These are phyloP conservation scores for Diploptera punctata DNA, from an alignment of 2,888 invertebrate genomes.

Conservation along the genomic window DNA sequence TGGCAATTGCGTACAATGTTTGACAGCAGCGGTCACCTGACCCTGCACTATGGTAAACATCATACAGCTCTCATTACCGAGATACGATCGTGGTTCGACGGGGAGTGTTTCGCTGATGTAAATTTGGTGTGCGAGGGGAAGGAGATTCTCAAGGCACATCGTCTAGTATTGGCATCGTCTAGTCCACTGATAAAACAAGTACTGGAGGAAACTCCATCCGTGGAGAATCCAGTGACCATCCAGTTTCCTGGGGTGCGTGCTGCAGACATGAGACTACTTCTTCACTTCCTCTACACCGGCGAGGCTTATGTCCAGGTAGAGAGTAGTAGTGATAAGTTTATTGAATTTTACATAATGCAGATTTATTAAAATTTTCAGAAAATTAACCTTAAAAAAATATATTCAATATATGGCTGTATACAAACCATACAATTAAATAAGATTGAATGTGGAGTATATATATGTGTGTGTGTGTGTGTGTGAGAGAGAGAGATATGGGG, in stretches of 20 bases:
- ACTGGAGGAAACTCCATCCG: slow-evolving; percentile 73
- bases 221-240: slow-evolving; percentile 74
- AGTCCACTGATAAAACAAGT: slow-evolving; percentile 83
- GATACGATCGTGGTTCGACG: slow-evolving; percentile 87
- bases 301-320: slow-evolving; percentile 81
- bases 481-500: too few species aligned
- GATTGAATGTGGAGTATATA: too few species aligned
- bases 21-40: slow-evolving; percentile 65
- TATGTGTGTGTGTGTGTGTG: too few species aligned
- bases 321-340: too few species aligned
- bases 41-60: slow-evolving; percentile 92
- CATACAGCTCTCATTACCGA: slow-evolving; percentile 91
- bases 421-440: too few species aligned
- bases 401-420: too few species aligned
- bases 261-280: slow-evolving; percentile 79
- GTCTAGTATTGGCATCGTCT: slow-evolving; percentile 85
- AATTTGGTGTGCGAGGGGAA: slow-evolving; percentile 86
- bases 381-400: neutral
- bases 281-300: slow-evolving; percentile 86
- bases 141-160: slow-evolving; percentile 80
- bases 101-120: slow-evolving; percentile 86
- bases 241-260: slow-evolving; percentile 85
- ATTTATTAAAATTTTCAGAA: neutral
- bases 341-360: neutral
- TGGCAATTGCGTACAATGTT: slow-evolving; percentile 27